Base-by-base conservation (phyloP, 2,888 invertebrate species). In the Lochmaea capreae region DNA sequence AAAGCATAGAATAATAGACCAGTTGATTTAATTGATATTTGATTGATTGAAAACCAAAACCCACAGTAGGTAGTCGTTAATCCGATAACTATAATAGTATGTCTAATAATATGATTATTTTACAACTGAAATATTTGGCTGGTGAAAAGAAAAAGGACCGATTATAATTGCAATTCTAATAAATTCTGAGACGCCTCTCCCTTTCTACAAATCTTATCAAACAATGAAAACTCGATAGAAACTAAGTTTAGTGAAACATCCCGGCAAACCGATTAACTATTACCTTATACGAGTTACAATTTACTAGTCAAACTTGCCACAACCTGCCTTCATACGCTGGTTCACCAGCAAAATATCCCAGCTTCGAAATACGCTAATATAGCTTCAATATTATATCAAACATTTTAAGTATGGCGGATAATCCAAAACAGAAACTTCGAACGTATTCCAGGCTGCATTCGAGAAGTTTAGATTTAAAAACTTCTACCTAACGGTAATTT, bases 391-490 rank as follows among this genome's bases (percentile, higher is more conserved):
- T 26, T 18, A 18, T 12, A 58, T 26, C 22, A 9, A 58, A 58
- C 26, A 18, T 26, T 18, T 11, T 58, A 26, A 58, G 26, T 58
- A 58, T 58, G 58, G 58, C 26, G 58, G 12, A 26, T 58, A 33
- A 58, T 58, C 58, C 26, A 58, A 26, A 58, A 18, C 26, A 12
- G 26, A 22, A 58, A 58, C 58, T 58, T 58, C 12, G 12, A 18
- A 58, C 58, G 26, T 49, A 49, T n/a, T 49, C 46, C 26, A 5
- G 14, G 58, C 22, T 22, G 58, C 26, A 58, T 58, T 26, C 22
- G 14, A 26, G 8, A 58, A 58, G 22, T 58, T 58, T 58, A 58
- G 12, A 58, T 58, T 58, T 58, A 58, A 58, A 58, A 58, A 58
- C 58, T 58, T 58, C 4, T 58, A 6, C 12, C 58, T 26, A 26